Evolutionary conservation across 1,140 invertebrate species (phyloP).

Genomic region (Steinernema khuongi): DNA sequence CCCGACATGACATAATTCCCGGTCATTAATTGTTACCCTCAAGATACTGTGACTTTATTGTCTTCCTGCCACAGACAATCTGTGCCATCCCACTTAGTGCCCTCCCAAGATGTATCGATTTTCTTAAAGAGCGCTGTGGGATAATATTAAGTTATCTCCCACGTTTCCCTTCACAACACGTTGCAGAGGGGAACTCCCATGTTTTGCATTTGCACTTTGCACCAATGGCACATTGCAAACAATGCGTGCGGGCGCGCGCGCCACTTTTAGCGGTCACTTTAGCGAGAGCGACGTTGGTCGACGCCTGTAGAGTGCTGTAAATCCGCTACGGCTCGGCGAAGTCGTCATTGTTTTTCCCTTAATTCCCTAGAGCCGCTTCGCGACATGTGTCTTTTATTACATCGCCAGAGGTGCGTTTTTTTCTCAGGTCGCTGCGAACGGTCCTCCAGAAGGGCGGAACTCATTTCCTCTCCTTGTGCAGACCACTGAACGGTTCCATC

Average conservation of each 20-base stretch:
- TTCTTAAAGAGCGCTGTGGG: neutral
- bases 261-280: neutral
- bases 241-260: neutral
- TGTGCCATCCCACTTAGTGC: too few relatives aligned
- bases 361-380: neutral
- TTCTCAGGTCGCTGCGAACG: neutral
- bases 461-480: neutral
- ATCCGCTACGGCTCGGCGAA: neutral
- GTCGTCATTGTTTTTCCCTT: neutral
- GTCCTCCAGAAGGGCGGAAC: neutral
- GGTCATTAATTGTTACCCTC: neutral
- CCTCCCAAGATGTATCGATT: neutral
- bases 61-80: too few relatives aligned
- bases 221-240: neutral
- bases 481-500: neutral
- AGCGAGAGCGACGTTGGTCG: neutral
- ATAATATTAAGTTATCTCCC: neutral
- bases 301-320: too few relatives aligned
- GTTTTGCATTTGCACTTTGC: too few relatives aligned
- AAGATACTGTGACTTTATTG: neutral
- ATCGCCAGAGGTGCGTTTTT: neutral
- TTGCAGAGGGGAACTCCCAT: neutral
- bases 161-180: neutral
- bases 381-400: slow-evolving; percentile 14
- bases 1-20: neutral